Percentiles rank a stretch among this genome's conserved stretches.
These are phyloP conservation scores for Idaea dimidiata DNA, from an alignment of 2,888 invertebrate species.

Conservation along the genomic window DNA sequence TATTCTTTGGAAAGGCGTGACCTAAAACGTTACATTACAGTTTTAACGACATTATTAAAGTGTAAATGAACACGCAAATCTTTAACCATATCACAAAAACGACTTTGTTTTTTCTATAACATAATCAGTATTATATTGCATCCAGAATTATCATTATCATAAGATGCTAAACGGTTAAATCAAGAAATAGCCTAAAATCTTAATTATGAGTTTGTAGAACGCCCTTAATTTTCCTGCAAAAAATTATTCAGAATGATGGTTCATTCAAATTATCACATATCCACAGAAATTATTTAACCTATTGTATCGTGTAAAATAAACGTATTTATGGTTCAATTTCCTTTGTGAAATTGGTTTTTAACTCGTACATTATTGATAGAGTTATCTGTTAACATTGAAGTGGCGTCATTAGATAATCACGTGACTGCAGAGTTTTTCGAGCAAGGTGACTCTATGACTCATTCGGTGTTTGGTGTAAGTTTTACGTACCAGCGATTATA, in stretches of 20 bases:
- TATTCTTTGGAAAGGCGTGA: too few species aligned
- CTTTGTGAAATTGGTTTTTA: not conserved
- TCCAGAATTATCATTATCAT: too few species aligned
- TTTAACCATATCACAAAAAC: too few species aligned
- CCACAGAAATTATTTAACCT: not conserved
- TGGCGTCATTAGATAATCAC: conserved; percentile 31
- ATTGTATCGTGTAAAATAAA: not conserved
- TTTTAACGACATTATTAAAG: too few species aligned
- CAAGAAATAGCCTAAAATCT: too few species aligned
- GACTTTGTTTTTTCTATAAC: too few species aligned
- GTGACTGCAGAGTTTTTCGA: conserved; percentile 70
- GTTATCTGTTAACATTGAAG: not conserved
- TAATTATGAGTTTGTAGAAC: too few species aligned
- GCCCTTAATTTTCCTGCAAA: too few species aligned
- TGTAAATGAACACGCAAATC: too few species aligned
- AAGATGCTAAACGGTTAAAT: too few species aligned
- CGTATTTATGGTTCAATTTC: not conserved
- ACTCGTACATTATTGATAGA: not conserved
- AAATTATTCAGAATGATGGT: not conserved
- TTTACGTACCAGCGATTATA: not conserved
- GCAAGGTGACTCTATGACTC: conserved; percentile 50
- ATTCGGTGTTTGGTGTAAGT: conserved; percentile 26
- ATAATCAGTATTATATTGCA: too few species aligned
- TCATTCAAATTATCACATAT: not conserved
- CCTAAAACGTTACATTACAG: too few species aligned